A percentile compares a stretch with the other conserved stretches of the same genome.
Conservation (phyloP, 2,888 invertebrate species). For the Nomada goodeniana region DNA sequence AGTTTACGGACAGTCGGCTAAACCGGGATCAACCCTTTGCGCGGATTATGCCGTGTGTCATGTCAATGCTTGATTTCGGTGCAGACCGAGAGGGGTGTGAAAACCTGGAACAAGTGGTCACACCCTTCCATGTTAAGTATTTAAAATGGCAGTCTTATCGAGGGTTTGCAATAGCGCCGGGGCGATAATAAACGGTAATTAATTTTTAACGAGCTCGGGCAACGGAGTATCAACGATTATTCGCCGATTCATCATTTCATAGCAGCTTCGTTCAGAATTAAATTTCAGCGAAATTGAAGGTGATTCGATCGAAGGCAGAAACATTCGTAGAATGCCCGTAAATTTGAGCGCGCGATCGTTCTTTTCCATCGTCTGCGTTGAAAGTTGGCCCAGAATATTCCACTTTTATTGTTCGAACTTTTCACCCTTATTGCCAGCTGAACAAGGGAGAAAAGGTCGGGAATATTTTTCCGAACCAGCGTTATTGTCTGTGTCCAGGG, state of each 20-base stretch:
- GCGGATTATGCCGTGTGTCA: slow-evolving; percentile 81
- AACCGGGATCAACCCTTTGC: slow-evolving; percentile 83
- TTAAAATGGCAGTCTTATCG: slow-evolving; percentile 11
- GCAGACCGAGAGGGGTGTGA: slow-evolving; percentile 54
- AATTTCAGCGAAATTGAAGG: not conserved
- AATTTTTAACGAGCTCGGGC: slow-evolving; percentile 12
- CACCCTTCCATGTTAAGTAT: slow-evolving; percentile 18
- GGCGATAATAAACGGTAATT: slow-evolving; percentile 8
- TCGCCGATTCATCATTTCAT: no score
- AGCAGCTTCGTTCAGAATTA: not conserved
- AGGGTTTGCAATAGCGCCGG: slow-evolving; percentile 1
- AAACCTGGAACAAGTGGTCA: slow-evolving; percentile 66
- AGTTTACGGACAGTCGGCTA: slow-evolving; percentile 76
- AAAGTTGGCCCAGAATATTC: slow-evolving; percentile 3
- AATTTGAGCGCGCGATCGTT: not conserved
- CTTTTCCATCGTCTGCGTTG: no score
- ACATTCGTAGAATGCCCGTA: slow-evolving; percentile 5
- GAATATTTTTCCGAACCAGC: slow-evolving; percentile 76
- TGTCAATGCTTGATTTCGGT: slow-evolving; percentile 77
- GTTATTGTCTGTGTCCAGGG: slow-evolving; percentile 74
- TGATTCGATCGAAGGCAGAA: not conserved
- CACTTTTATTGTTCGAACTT: slow-evolving; percentile 63
- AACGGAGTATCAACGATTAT: not conserved
- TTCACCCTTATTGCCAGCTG: slow-evolving; percentile 15
- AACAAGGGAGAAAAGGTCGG: slow-evolving; percentile 59